Evolutionary conservation across 2,888 invertebrate species (phyloP).

Genomic region (Sphaeridia pumilis): DNA sequence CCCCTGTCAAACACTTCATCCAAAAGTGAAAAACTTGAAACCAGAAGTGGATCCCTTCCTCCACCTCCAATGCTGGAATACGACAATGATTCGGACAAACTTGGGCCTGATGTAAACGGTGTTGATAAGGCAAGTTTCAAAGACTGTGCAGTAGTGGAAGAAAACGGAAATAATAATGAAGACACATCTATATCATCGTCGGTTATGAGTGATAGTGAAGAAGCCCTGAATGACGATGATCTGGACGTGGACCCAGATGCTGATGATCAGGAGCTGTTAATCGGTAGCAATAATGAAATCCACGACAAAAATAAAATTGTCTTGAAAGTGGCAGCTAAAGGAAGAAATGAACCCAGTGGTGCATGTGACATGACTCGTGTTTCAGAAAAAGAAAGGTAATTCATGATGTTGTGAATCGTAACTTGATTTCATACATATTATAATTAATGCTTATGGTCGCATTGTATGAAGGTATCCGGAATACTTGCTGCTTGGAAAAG

Average conservation of each 20-base stretch:
- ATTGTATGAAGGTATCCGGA: conserved; percentile 10
- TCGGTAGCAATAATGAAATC: conserved; percentile 8
- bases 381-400: conserved; percentile 30
- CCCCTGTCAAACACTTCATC: conserved; percentile 21
- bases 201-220: conserved; percentile 36
- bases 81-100: conserved; percentile 7
- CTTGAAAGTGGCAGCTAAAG: conserved; percentile 30
- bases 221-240: conserved; percentile 23
- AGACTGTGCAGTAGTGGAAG: conserved; percentile 5
- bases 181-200: conserved; percentile 35
- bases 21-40: conserved; percentile 16
- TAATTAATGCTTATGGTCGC: neutral
- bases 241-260: conserved; percentile 6
- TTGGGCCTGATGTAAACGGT: conserved; percentile 11
- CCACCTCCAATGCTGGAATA: conserved; percentile 23
- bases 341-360: conserved; percentile 1
- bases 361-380: conserved; percentile 16
- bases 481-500: conserved; percentile 13
- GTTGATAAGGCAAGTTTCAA: conserved; percentile 10
- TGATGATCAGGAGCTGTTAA: conserved; percentile 14
- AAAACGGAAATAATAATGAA: conserved; percentile 30
- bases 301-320: conserved; percentile 26
- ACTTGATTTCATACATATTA: neutral
- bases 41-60: conserved; percentile 32
- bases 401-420: neutral